phyloP scores from a whole-genome alignment of 2,113 vertebrate genomes.

The Mionectes macconnelli region DNA sequence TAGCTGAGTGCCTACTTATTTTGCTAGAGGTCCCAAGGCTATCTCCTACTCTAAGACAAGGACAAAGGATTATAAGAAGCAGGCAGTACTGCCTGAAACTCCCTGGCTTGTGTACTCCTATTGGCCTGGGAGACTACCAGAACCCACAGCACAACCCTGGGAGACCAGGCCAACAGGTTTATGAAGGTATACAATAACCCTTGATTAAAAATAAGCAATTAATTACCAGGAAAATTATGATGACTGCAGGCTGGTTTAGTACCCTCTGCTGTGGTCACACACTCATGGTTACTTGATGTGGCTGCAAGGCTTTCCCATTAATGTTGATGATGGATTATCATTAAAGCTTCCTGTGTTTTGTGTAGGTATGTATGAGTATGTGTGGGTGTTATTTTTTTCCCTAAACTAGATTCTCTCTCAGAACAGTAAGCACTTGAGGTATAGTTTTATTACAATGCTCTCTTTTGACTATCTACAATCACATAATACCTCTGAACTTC shows the following conservation, averaged over 20 bases:
- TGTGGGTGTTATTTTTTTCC: not conserved
- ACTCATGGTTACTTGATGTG: not conserved
- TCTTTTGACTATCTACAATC: not conserved
- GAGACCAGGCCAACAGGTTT: not conserved
- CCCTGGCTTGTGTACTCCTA: not conserved
- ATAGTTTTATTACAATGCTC: not conserved
- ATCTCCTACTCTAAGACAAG: not conserved
- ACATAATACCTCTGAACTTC: not conserved
- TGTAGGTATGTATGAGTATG: rapidly evolving
- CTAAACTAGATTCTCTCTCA: not conserved
- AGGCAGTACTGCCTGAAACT: not conserved
- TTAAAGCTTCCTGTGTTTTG: not conserved
- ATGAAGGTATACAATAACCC: not conserved
- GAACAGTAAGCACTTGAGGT: not conserved
- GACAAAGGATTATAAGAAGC: not conserved
- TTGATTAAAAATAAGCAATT: not conserved
- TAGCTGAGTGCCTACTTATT: not conserved
- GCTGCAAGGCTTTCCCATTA: not conserved
- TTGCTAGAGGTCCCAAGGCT: not conserved
- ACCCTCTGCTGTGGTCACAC: not conserved
- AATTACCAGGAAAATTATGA: not conserved
- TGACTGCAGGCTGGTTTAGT: not conserved
- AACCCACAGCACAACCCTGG: too few relatives aligned
- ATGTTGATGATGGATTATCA: not conserved
- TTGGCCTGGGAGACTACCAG: not conserved